Percentiles rank a stretch among this genome's conserved stretches.
Conservation (phyloP, 2,797 vertebrate species). For the Ptychadena robeensis region DNA sequence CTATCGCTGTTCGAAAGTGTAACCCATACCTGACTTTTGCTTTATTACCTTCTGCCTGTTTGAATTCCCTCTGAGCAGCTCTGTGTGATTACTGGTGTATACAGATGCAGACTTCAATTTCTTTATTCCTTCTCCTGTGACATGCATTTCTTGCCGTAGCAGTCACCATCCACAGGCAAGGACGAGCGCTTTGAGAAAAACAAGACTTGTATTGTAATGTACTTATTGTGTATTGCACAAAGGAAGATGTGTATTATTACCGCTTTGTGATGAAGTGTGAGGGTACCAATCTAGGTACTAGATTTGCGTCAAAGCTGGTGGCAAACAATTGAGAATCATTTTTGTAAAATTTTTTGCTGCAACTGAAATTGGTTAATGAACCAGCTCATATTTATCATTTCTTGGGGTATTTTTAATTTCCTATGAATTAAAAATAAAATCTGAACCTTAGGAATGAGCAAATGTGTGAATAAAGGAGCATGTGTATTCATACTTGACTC, state of each 20-base stretch:
- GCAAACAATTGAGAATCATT: background rate
- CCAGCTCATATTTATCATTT: background rate
- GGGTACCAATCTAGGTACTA: background rate
- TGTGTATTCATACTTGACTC: too few relatives aligned
- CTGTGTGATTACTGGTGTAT: conserved; percentile 30
- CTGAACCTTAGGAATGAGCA: too few relatives aligned
- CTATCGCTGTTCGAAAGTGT: conserved; percentile 34
- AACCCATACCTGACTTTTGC: conserved; percentile 32
- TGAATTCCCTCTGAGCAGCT: conserved; percentile 16
- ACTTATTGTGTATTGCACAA: background rate
- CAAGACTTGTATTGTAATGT: background rate
- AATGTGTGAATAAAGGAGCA: too few relatives aligned
- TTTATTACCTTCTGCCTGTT: conserved; percentile 37
- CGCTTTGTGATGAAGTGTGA: background rate
- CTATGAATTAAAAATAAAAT: too few relatives aligned
- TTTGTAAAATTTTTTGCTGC: background rate
- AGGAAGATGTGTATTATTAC: background rate
- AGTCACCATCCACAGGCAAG: background rate
- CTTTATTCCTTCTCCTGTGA: conserved; percentile 42
- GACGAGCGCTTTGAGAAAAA: background rate
- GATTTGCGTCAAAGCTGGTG: background rate
- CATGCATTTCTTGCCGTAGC: conserved; percentile 15
- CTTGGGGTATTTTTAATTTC: too few relatives aligned
- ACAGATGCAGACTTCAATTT: conserved; percentile 21
- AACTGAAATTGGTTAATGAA: background rate